phyloP scores from a whole-genome alignment of 2,888 invertebrate genomes.

The Polietes domitor region DNA sequence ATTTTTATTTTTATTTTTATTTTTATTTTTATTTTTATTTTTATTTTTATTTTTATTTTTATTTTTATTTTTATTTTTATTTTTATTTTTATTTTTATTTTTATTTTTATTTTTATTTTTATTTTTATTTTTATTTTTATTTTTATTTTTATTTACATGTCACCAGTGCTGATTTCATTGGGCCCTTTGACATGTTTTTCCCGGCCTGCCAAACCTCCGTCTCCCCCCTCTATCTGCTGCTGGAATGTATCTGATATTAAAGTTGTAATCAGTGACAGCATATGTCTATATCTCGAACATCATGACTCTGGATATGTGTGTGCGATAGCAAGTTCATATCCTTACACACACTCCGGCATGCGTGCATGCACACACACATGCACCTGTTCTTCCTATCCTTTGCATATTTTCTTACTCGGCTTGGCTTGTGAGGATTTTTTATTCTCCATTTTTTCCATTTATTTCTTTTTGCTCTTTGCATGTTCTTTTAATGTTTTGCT shows the following conservation, averaged over 20 bases:
- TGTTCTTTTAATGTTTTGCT: slow-evolving; percentile 36
- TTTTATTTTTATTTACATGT: too few species aligned
- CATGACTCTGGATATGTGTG: background rate
- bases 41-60: too few species aligned
- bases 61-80: too few species aligned
- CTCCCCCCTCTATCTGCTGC: too few species aligned
- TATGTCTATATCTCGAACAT: slow-evolving; percentile 33
- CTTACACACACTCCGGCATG: background rate
- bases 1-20: too few species aligned
- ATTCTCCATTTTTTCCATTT: slow-evolving; percentile 29
- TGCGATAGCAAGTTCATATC: background rate
- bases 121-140: too few species aligned
- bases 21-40: too few species aligned
- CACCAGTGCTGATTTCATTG: too few species aligned
- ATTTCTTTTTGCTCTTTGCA: slow-evolving; percentile 18
- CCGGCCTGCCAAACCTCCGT: too few species aligned
- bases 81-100: too few species aligned
- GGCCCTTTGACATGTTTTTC: too few species aligned
- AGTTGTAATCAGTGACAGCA: slow-evolving; percentile 54
- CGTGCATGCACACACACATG: background rate
- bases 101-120: too few species aligned
- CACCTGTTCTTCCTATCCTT: background rate
- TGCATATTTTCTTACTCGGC: background rate
- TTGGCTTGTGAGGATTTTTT: background rate
- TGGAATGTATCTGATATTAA: slow-evolving; percentile 39